Conservation (phyloP, 2,113 vertebrate species). For the Saccopteryx bilineata region DNA sequence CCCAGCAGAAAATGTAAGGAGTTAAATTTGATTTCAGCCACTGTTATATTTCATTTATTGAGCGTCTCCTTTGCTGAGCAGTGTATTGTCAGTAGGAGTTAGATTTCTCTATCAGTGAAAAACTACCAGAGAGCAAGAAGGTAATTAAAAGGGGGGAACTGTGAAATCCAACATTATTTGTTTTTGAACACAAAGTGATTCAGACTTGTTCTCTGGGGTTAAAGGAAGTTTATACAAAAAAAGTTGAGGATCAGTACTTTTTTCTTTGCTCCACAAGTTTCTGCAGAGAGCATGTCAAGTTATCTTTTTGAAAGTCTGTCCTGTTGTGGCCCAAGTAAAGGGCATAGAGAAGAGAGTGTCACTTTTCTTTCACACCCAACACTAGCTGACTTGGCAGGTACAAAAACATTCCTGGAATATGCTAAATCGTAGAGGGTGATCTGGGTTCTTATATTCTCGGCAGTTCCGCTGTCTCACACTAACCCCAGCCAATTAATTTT, state of each 20-base stretch:
- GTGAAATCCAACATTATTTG: constrained; percentile 16
- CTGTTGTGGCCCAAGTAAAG: neutral
- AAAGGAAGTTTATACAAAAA: neutral
- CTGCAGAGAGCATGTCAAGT: neutral
- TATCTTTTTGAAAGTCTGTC: neutral
- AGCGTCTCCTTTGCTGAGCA: neutral
- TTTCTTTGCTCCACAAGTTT: neutral
- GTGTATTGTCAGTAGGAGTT: neutral
- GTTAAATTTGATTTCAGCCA: neutral
- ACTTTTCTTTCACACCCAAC: neutral
- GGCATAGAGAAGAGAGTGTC: neutral
- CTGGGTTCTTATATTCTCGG: neutral
- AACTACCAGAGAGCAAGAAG: neutral
- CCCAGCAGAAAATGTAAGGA: neutral
- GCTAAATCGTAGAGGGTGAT: neutral
- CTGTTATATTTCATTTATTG: constrained; percentile 1
- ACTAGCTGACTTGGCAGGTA: neutral
- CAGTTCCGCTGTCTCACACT: neutral
- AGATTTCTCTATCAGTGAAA: constrained; percentile 41
- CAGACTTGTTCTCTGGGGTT: neutral
- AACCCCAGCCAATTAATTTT: neutral
- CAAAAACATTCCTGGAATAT: neutral
- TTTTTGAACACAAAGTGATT: constrained; percentile 22
- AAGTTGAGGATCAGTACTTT: neutral
- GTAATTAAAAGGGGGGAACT: neutral